Evolutionary conservation across 2,113 vertebrate genomes (phyloP), one percentile per base, ranked within the genome.

Genomic region (Gadus chalcogrammus): DNA sequence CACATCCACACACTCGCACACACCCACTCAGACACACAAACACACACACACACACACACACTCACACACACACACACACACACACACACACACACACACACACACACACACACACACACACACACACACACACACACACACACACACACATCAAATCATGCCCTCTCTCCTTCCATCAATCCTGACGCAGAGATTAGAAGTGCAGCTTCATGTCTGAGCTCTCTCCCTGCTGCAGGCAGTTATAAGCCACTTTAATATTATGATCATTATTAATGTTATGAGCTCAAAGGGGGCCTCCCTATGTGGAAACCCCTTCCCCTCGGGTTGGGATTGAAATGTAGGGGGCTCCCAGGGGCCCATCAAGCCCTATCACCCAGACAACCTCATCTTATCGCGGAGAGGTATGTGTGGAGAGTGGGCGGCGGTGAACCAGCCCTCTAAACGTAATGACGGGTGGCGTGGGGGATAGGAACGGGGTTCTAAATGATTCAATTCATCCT

Each of bases 351-450:
- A 53, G 12, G 56, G n/a, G n/a, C 5, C 11, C 48, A 5, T 65
- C 35, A 53, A 56, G 56, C 61, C 16, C 18, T n/a, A 73, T 38
- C 15, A 8, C 72, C 31, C 61, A 7, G 1, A 48, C 53, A 55
- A 22, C 61, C 31, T 81, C 65, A 73, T 64, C 24, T 81, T 68
- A 73, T 73, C 61, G 24, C 59, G n/a, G 42, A 68, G 73, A 63
- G 35, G 67, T 12, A 63, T 73, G 71, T 79, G 31, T 35, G 61
- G 61, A 71, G 63, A 35, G 27, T 67, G 65, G 68, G 48, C n/a
- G 24, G 59, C 74, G 67, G 68, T 22, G 63, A 83, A 70, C 48
- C 38, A 38, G 72, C 56, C 52, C n/a, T 64, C 66, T 27, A 18
- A 5, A 69, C 15, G 3, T 17, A 56, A 28, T 73, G 61, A 22